These are phyloP conservation scores for Carettochelys insculpta DNA, from an alignment of 2,113 vertebrate species.

Conservation along the genomic window DNA sequence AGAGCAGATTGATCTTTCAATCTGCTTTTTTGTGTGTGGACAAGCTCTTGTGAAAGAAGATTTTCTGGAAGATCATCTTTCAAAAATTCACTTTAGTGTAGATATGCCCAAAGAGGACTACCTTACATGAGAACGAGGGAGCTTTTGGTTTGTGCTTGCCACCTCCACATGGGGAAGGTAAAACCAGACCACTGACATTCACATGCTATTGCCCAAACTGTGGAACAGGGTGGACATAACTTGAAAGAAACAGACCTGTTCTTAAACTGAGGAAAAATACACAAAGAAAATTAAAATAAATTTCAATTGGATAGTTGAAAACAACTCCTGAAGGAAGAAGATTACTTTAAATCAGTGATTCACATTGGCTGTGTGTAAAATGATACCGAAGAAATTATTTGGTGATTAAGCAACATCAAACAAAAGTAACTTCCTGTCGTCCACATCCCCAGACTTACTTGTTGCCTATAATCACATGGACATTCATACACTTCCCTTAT, in stretches of 20 bases:
- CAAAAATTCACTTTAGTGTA: no score
- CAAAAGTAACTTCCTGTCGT: constrained; percentile 10
- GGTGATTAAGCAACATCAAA: constrained; percentile 32
- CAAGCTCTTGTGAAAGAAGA: no score
- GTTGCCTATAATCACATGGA: constrained; percentile 27
- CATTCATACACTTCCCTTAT: constrained; percentile 3
- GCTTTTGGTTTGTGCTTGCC: no score
- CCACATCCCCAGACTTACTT: neutral
- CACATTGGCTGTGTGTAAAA: neutral
- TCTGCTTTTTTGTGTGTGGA: no score
- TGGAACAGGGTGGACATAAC: neutral
- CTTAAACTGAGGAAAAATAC: constrained; percentile 6
- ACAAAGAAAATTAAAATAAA: constrained; percentile 26
- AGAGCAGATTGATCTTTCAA: no score
- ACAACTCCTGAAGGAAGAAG: neutral
- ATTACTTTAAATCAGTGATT: neutral
- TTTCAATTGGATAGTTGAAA: neutral
- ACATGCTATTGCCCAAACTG: neutral
- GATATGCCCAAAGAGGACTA: no score
- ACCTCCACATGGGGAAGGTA: neutral
- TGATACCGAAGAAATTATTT: constrained; percentile 19
- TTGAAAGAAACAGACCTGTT: neutral
- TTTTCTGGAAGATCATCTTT: no score
- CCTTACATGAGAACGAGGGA: neutral
- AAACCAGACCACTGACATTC: neutral